A percentile compares a stretch with the other conserved stretches of the same genome.
These are phyloP conservation scores for Oxyruncus cristatus DNA, from an alignment of 2,113 vertebrate species.

Conservation along the genomic window DNA sequence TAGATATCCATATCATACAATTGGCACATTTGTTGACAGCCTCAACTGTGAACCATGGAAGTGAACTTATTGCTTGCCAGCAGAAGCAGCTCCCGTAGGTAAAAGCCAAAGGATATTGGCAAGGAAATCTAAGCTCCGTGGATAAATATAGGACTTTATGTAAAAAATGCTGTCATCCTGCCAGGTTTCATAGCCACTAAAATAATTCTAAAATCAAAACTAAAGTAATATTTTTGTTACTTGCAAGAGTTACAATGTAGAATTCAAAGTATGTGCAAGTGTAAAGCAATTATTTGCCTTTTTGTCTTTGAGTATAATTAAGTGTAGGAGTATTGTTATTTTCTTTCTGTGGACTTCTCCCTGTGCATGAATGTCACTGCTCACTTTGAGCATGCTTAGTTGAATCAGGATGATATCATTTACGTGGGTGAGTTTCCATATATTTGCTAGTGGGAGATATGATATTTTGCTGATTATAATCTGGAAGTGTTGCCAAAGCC, in stretches of 20 bases:
- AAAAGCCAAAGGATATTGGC: slow-evolving; percentile 58
- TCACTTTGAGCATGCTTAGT: slow-evolving; percentile 27
- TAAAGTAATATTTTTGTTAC: not conserved
- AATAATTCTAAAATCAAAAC: slow-evolving; percentile 1
- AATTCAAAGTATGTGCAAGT: not conserved
- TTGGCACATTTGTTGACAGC: slow-evolving; percentile 58
- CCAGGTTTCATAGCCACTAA: slow-evolving; percentile 25
- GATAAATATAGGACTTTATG: slow-evolving; percentile 59
- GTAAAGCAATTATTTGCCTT: not conserved
- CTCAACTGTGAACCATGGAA: slow-evolving; percentile 51
- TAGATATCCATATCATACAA: slow-evolving; percentile 14
- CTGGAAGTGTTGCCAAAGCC: slow-evolving; percentile 41
- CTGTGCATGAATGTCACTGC: slow-evolving; percentile 6
- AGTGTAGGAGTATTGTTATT: slow-evolving; percentile 38
- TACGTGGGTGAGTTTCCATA: slow-evolving; percentile 54
- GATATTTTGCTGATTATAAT: slow-evolving; percentile 65
- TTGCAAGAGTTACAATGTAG: not conserved
- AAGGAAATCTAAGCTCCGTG: not conserved
- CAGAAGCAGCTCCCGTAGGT: slow-evolving; percentile 45
- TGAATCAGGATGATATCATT: slow-evolving; percentile 39
- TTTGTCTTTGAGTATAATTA: slow-evolving; percentile 7
- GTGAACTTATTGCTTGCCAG: slow-evolving; percentile 35
- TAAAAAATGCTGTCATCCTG: slow-evolving; percentile 26
- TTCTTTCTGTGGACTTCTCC: slow-evolving; percentile 1
- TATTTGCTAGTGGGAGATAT: slow-evolving; percentile 60